Percentiles rank a stretch among this genome's conserved stretches.
These are phyloP conservation scores for Mycalesis mineus DNA, from an alignment of 2,888 invertebrate species.

Conservation along the genomic window DNA sequence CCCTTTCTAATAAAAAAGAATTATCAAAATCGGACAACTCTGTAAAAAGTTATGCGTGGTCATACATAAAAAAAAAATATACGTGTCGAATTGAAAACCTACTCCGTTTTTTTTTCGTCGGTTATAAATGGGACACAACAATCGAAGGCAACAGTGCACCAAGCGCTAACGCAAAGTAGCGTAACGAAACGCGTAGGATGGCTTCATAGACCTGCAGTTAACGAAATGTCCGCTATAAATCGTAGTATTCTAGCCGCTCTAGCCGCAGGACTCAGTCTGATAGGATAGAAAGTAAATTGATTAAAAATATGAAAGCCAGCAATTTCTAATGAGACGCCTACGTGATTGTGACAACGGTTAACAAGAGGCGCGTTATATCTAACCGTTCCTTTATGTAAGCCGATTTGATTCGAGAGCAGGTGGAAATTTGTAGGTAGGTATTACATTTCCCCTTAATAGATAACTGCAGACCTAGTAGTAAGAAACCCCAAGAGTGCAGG, in stretches of 20 bases:
- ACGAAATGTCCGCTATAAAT: constrained; percentile 8
- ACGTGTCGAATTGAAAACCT: too few species aligned
- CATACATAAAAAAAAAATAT: too few species aligned
- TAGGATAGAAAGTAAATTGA: constrained; percentile 14
- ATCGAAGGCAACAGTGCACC: background rate
- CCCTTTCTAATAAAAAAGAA: too few species aligned
- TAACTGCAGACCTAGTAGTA: too few species aligned
- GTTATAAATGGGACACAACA: too few species aligned
- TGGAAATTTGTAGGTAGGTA: too few species aligned
- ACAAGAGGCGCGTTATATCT: background rate
- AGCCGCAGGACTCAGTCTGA: constrained; percentile 13
- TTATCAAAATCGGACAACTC: too few species aligned
- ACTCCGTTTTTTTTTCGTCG: too few species aligned
- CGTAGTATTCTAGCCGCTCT: constrained; percentile 4
- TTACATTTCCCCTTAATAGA: too few species aligned
- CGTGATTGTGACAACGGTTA: background rate
- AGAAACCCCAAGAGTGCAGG: too few species aligned
- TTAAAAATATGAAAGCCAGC: constrained; percentile 15
- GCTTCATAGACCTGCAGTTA: constrained; percentile 5
- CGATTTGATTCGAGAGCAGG: too few species aligned
- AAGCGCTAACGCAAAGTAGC: background rate
- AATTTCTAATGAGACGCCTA: constrained; percentile 12
- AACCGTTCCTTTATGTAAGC: constrained; percentile 11
- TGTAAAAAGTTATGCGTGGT: too few species aligned
- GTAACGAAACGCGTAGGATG: constrained; percentile 10